phyloP scores from a whole-genome alignment of 2,888 invertebrate genomes.

The Pachycephus smyrnensis region DNA sequence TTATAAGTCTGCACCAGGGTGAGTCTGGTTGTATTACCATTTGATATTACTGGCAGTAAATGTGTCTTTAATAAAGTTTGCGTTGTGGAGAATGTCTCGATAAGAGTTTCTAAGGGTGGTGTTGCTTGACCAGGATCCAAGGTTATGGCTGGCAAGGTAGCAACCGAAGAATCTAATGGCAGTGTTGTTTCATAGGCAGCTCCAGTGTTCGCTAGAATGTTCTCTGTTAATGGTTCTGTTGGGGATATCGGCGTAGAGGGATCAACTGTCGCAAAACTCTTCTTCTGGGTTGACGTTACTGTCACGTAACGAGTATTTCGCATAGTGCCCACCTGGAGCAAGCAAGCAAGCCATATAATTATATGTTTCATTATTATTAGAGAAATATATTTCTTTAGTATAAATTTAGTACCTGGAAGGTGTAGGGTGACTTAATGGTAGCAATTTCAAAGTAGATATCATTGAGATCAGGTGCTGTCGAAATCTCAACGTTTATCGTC shows the following conservation, averaged over 20 bases:
- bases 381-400: conserved; percentile 5
- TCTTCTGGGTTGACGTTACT: conserved; percentile 87
- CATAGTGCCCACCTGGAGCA: conserved; percentile 82
- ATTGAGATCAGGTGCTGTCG: conserved; percentile 86
- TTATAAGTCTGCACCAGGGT: conserved; percentile 92
- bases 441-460: conserved; percentile 91
- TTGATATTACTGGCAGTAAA: conserved; percentile 84
- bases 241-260: conserved; percentile 72
- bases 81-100: conserved; percentile 92
- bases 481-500: conserved; percentile 89
- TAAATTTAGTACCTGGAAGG: conserved; percentile 79
- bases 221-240: conserved; percentile 87
- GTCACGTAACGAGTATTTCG: conserved; percentile 90
- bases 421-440: conserved; percentile 89
- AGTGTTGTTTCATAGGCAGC: conserved; percentile 79
- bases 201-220: conserved; percentile 84
- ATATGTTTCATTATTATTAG: background rate
- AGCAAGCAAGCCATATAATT: background rate
- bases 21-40: conserved; percentile 79
- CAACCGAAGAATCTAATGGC: conserved; percentile 81
- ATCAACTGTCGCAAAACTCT: conserved; percentile 76
- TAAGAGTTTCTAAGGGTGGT: conserved; percentile 87
- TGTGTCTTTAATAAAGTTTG: conserved; percentile 91
- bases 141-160: conserved; percentile 84
- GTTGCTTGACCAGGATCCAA: conserved; percentile 83